Percentiles rank a stretch among this genome's conserved stretches.
phyloP scores from a whole-genome alignment of 2,797 vertebrate species.

The Danio aesculapii region DNA sequence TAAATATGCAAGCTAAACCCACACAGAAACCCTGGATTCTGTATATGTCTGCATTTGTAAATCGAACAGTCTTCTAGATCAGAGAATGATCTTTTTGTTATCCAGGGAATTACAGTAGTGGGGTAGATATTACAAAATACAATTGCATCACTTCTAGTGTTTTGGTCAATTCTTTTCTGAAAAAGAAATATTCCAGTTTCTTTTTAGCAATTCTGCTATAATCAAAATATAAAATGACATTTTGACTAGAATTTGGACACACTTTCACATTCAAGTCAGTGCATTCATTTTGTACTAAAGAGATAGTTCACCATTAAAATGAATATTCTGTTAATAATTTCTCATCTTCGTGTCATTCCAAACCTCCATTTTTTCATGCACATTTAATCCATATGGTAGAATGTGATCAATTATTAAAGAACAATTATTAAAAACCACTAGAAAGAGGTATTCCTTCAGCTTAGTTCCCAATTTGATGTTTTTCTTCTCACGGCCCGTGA shows the following conservation, averaged over 20 bases:
- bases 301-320: neutral
- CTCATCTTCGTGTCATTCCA: neutral
- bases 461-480: too few relatives aligned
- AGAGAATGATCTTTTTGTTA: too few relatives aligned
- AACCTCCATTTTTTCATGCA: neutral
- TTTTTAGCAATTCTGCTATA: slow-evolving; percentile 7
- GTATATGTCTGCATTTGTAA: too few relatives aligned
- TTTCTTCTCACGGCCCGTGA: too few relatives aligned
- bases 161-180: neutral
- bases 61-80: too few relatives aligned
- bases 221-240: neutral
- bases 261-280: neutral
- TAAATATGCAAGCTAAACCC: slow-evolving; percentile 16
- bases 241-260: neutral
- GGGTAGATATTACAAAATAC: neutral
- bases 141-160: neutral
- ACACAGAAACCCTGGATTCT: neutral
- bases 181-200: neutral
- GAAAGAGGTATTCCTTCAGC: too few relatives aligned
- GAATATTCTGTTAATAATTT: neutral
- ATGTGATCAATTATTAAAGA: neutral
- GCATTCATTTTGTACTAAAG: neutral
- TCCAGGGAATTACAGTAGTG: too few relatives aligned
- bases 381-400: neutral
- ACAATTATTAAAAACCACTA: too few relatives aligned